Evolutionary conservation across 37 sponge, comb jelly and placozoan species (phyloP), one percentile per base, ranked within the genome.

Genomic region (Halichondria panicea): DNA sequence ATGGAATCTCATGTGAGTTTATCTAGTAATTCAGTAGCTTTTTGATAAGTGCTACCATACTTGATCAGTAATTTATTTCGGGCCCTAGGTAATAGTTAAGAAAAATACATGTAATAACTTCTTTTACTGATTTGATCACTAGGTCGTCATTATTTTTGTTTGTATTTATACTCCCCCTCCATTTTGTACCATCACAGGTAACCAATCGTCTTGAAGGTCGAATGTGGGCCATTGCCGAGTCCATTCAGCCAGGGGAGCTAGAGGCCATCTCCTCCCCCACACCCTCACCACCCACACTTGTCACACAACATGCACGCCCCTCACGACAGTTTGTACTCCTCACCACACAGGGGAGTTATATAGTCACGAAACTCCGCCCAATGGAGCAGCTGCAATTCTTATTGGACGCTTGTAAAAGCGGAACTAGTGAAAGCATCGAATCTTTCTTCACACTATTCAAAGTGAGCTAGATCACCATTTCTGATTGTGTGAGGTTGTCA

Each of bases 331-430:
- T 94, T 27, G 66, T 97, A 55, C 73, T 97, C 3, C 87, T 97
- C 46, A 91, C 88, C 44, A 84, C 95, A 0, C 88, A 92, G 77
- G 92, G 92, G 0, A 74, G 77, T 46, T 92, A 84, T 68, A 37
- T 80, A 46, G 41, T 95, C 18, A 81, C 77, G 25, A 82, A 81
- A 64, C 74, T 93, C 64, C 56, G 94, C 8, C 99, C 96, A 3
- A 87, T 95, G 46, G 99, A 98, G 53, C 96, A 95, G 77, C 77
- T 98, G 28, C 61, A 63, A 30, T 68, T 60, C 13, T 57, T 98
- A n/a, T 75, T 98, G 68, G 88, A 84, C 36, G 37, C 18, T 15
- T 30, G 56, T 25, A 71, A 60, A 19, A 69, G 92, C 32, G 84
- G 68, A 21, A 58, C 66, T 36, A 72, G 84, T 19, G 84, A 93